Evolutionary conservation across 2,888 invertebrate species (phyloP).

Genomic region (Lacanobia oleracea): DNA sequence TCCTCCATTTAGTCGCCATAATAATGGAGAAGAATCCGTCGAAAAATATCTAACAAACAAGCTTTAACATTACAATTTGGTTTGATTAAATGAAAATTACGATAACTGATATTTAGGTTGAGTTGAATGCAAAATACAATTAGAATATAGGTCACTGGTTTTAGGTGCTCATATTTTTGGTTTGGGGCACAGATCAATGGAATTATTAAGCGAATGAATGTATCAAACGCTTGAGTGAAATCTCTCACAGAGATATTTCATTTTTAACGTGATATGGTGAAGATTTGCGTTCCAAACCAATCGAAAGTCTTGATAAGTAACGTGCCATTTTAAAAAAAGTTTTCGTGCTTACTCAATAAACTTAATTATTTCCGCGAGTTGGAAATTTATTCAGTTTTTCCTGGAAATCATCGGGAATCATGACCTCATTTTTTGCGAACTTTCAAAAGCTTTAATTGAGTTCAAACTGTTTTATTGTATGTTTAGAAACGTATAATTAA

Average conservation of each 20-base stretch:
- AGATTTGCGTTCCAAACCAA: conserved; percentile 18
- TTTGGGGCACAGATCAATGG: neutral
- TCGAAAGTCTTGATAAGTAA: conserved; percentile 7
- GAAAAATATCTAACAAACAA: neutral
- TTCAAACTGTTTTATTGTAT: too few relatives aligned
- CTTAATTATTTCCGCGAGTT: accelerated
- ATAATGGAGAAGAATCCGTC: neutral
- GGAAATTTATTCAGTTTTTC: too few relatives aligned
- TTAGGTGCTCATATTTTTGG: neutral
- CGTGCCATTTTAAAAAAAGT: neutral
- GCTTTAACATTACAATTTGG: neutral
- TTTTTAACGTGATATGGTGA: neutral
- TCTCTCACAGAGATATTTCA: neutral
- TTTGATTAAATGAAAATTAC: neutral
- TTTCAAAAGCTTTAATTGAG: neutral
- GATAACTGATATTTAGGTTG: neutral
- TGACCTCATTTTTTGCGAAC: neutral
- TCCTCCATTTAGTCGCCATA: neutral
- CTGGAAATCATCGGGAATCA: neutral
- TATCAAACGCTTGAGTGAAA: conserved; percentile 33
- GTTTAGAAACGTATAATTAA: neutral
- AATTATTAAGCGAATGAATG: neutral
- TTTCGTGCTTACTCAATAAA: neutral
- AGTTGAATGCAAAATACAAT: neutral
- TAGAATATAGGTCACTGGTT: conserved; percentile 1